Evolutionary conservation across 2,888 invertebrate species (phyloP).

Genomic region (Marasmarcha lunaedactyla): DNA sequence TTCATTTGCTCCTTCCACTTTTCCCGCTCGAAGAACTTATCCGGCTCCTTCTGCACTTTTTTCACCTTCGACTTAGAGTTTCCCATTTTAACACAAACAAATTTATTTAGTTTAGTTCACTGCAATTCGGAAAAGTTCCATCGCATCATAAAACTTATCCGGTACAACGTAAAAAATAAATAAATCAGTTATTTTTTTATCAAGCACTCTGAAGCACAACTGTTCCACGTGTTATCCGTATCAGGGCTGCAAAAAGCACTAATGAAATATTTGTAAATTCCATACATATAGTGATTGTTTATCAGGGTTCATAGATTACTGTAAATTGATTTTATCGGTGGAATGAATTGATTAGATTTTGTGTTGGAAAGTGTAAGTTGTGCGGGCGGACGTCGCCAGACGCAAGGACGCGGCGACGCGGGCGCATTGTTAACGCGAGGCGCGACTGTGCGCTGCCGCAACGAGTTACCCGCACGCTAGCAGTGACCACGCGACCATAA

Average conservation of each 20-base stretch:
- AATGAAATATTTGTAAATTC: constrained; percentile 22
- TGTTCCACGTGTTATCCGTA: constrained; percentile 15
- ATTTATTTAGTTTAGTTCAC: too few species aligned
- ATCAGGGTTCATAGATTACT: constrained; percentile 25
- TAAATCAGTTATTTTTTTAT: too few species aligned
- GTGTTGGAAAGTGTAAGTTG: background rate
- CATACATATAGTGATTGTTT: constrained; percentile 32
- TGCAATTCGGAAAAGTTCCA: too few species aligned
- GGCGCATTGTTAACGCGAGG: too few species aligned
- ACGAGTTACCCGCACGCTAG: too few species aligned
- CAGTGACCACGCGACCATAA: background rate
- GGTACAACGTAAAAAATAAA: too few species aligned
- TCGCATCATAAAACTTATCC: too few species aligned
- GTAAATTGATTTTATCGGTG: constrained; percentile 27
- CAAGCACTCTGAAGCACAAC: background rate
- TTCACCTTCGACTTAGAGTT: constrained; percentile 53
- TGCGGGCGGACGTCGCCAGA: too few species aligned
- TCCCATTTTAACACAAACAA: constrained; percentile 36
- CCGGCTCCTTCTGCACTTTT: constrained; percentile 45
- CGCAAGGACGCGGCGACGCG: constrained; percentile 3
- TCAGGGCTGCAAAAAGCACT: constrained; percentile 31
- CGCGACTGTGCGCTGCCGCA: too few species aligned
- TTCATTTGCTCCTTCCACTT: constrained; percentile 43
- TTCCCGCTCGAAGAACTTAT: constrained; percentile 50
- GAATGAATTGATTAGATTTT: constrained; percentile 17